A percentile compares a stretch with the other conserved stretches of the same genome.
Conservation (phyloP, 2,797 vertebrate genomes). For the Amblyopsis hoosieri region DNA sequence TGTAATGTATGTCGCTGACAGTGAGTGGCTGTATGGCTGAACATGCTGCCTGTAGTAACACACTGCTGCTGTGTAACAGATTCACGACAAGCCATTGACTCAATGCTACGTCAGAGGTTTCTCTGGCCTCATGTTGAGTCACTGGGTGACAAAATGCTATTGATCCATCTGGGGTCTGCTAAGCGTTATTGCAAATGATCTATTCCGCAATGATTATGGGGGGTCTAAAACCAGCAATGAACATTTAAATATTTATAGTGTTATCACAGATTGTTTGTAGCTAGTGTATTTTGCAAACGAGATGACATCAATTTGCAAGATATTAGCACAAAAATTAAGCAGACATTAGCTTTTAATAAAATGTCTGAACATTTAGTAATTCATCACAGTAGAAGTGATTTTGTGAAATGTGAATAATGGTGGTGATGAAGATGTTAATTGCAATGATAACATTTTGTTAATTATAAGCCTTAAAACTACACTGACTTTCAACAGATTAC, state of each 20-base stretch:
- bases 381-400: conserved; percentile 23
- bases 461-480: conserved; percentile 52
- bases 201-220: conserved; percentile 67
- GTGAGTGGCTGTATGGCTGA: conserved; percentile 28
- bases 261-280: conserved; percentile 36
- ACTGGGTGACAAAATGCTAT: conserved; percentile 69
- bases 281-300: conserved; percentile 17
- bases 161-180: conserved; percentile 68
- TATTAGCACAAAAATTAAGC: conserved; percentile 3
- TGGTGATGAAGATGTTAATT: conserved; percentile 40
- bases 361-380: conserved; percentile 22
- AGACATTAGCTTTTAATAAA: conserved; percentile 22
- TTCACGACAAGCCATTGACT: conserved; percentile 74
- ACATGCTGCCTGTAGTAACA: conserved; percentile 64
- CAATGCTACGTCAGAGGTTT: conserved; percentile 71
- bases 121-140: conserved; percentile 67
- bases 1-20: no score
- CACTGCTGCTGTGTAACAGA: conserved; percentile 60
- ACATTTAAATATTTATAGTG: conserved; percentile 50
- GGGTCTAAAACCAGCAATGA: conserved; percentile 56
- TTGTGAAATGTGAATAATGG: conserved; percentile 30
- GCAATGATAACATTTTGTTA: conserved; percentile 43
- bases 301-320: conserved; percentile 24
- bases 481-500: conserved; percentile 56
- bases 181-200: conserved; percentile 74